phyloP scores from a whole-genome alignment of 30 jellyfish, hydroid and myxozoan genomes.

The Aurelia sp. region DNA sequence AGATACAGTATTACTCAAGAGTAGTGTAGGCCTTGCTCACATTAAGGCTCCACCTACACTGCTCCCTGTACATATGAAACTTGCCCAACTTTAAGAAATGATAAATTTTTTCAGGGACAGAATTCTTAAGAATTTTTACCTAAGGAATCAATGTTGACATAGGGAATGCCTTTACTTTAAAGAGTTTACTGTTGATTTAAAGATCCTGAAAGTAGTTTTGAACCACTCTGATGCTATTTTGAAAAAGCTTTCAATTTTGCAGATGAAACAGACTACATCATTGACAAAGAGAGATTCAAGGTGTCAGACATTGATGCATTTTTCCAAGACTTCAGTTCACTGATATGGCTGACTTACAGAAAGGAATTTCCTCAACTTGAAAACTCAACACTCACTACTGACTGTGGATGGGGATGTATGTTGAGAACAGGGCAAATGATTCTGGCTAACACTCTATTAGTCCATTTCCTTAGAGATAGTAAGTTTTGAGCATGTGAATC shows the following conservation, averaged over 20 bases:
- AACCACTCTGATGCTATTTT: too few relatives aligned
- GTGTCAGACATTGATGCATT: slow-evolving; percentile 74
- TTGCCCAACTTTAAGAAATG: too few relatives aligned
- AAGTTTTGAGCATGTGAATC: background rate
- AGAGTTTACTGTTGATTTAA: too few relatives aligned
- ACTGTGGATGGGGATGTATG: slow-evolving; percentile 99
- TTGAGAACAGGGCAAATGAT: slow-evolving; percentile 98
- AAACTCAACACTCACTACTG: slow-evolving; percentile 92
- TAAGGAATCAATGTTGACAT: too few relatives aligned
- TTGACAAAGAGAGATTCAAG: slow-evolving; percentile 39
- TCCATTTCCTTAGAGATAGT: slow-evolving; percentile 88
- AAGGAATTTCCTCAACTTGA: slow-evolving; percentile 90
- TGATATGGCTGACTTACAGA: slow-evolving; percentile 93
- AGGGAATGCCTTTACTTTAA: too few relatives aligned
- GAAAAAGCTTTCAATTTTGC: background rate
- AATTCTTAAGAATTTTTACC: too few relatives aligned
- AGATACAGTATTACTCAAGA: too few relatives aligned
- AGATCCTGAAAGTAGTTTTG: too few relatives aligned
- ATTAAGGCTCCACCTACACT: too few relatives aligned
- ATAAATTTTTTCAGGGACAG: too few relatives aligned
- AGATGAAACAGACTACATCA: slow-evolving; percentile 53
- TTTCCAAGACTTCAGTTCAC: slow-evolving; percentile 82
- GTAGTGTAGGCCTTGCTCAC: too few relatives aligned
- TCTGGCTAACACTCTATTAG: slow-evolving; percentile 84
- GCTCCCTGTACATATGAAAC: too few relatives aligned